Percentiles rank a stretch among this genome's conserved stretches.
Evolutionary conservation across 2,888 invertebrate species (phyloP).

Genomic region (Agriopis leucophaearia): DNA sequence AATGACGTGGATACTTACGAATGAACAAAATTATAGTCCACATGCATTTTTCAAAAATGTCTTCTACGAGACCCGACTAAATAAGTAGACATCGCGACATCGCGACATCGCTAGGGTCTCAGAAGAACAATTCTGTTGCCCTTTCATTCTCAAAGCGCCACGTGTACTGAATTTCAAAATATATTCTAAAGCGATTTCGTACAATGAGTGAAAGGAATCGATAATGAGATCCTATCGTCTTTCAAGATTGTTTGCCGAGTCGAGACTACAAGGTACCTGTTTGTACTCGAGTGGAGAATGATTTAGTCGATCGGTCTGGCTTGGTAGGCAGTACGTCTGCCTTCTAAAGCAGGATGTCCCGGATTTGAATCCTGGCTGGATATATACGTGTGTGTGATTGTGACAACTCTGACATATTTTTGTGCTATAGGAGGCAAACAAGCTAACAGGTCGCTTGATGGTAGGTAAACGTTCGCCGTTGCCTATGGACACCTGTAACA

Average conservation of each 20-base stretch:
- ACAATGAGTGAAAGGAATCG: slow-evolving; percentile 19
- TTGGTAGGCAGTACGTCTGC: not conserved
- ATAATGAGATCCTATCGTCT: slow-evolving; percentile 17
- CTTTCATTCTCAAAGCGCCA: slow-evolving; percentile 4
- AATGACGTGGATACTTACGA: no score
- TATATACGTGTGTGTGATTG: no score
- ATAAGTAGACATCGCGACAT: no score
- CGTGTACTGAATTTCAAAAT: slow-evolving; percentile 13
- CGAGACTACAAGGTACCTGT: not conserved
- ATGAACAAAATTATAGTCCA: no score
- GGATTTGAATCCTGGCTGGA: no score
- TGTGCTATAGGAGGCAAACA: no score
- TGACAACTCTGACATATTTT: no score
- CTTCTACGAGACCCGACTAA: not conserved
- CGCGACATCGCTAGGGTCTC: slow-evolving; percentile 2
- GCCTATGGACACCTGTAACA: no score
- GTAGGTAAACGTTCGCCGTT: no score
- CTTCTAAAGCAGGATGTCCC: no score
- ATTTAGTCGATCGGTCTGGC: not conserved
- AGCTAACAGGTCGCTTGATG: no score
- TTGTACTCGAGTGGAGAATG: not conserved
- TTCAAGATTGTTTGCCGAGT: slow-evolving; percentile 14
- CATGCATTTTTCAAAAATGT: not conserved
- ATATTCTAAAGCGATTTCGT: slow-evolving; percentile 19
- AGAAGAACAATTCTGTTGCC: slow-evolving; percentile 8